phyloP scores from a whole-genome alignment of 92 coral and sea anemone genomes.

The Bergia puertoricense region DNA sequence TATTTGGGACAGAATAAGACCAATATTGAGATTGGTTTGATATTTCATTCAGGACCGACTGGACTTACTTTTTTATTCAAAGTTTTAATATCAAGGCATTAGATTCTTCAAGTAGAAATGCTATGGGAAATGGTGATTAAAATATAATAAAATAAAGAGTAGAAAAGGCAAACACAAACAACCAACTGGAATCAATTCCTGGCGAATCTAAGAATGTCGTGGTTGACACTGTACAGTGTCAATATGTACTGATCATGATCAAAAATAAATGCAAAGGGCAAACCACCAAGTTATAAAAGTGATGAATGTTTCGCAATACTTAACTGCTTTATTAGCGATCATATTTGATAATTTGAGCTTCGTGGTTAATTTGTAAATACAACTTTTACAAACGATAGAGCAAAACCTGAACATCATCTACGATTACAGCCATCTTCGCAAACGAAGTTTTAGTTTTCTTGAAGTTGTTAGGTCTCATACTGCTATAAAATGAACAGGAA shows the following conservation, averaged over 20 bases:
- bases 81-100: not conserved
- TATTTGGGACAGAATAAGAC: not conserved
- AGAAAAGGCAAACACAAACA: not conserved
- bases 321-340: too few relatives aligned
- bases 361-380: not conserved
- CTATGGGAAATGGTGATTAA: not conserved
- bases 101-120: not conserved
- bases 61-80: not conserved
- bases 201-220: not conserved
- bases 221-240: not conserved
- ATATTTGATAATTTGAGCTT: not conserved
- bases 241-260: conserved; percentile 8
- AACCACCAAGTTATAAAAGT: not conserved
- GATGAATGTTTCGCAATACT: not conserved
- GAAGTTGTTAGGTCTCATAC: too few relatives aligned
- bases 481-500: not conserved
- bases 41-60: not conserved
- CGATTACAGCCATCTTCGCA: not conserved
- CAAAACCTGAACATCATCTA: not conserved
- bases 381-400: not conserved
- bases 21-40: not conserved
- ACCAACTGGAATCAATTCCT: not conserved
- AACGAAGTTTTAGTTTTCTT: not conserved
- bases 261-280: not conserved
- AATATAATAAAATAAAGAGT: not conserved